phyloP scores from a whole-genome alignment of 2,113 vertebrate genomes.

The Anhinga anhinga region DNA sequence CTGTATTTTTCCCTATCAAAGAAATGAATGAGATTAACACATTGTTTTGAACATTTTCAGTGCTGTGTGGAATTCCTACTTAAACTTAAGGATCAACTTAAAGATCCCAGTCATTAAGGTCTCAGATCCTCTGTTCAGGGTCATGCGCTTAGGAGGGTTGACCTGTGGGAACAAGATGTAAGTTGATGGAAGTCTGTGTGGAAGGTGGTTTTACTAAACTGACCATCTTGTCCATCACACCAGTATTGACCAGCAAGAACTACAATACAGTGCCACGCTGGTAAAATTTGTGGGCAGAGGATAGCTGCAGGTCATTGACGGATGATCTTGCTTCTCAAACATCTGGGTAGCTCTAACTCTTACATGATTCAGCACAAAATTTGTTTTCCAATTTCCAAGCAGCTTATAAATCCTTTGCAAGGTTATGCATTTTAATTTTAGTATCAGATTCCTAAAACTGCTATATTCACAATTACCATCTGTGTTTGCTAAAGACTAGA shows the following conservation, averaged over 20 bases:
- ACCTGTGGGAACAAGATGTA: background rate
- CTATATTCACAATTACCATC: background rate
- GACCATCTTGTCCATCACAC: background rate
- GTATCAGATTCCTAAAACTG: background rate
- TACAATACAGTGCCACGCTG: background rate
- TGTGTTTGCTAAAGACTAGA: background rate
- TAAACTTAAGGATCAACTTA: background rate
- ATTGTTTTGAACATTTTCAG: background rate
- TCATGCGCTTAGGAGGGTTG: rapidly evolving
- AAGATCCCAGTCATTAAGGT: background rate
- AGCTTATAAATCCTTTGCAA: background rate
- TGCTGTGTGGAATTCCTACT: background rate
- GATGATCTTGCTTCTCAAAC: background rate
- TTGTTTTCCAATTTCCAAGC: background rate
- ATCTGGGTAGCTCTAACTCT: background rate
- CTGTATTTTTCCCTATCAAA: background rate
- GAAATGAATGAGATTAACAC: background rate
- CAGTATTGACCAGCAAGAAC: background rate
- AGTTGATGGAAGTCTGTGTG: background rate
- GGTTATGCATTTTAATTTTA: background rate
- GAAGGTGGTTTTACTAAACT: background rate
- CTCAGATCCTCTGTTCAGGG: background rate
- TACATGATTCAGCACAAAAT: background rate
- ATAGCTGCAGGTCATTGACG: background rate
- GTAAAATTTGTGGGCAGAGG: background rate